These are phyloP conservation scores for Lepus americanus DNA, from an alignment of 2,113 vertebrate genomes.

Conservation along the genomic window DNA sequence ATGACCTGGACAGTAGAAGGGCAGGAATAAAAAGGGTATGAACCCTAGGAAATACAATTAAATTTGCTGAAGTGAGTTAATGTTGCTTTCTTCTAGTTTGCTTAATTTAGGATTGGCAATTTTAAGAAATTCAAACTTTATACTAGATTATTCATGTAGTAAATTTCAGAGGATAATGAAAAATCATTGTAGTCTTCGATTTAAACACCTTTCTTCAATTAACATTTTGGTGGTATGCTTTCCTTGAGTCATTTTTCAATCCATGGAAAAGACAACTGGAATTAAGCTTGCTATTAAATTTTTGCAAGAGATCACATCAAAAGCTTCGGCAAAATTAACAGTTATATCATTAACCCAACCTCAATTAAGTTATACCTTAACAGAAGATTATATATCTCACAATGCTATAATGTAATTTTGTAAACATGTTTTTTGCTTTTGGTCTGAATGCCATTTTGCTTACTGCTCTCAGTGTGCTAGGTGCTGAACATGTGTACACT, in stretches of 20 bases:
- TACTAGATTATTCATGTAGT: not conserved
- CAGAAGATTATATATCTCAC: slow-evolving; percentile 54
- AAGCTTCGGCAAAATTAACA: slow-evolving; percentile 61
- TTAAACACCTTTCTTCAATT: slow-evolving; percentile 54
- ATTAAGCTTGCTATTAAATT: slow-evolving; percentile 73
- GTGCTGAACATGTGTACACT: not conserved
- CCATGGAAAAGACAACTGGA: slow-evolving; percentile 57
- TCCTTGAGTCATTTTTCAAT: slow-evolving; percentile 61
- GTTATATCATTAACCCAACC: slow-evolving; percentile 50
- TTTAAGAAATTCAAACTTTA: slow-evolving; percentile 39
- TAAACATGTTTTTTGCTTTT: slow-evolving; percentile 38
- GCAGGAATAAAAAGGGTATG: not conserved
- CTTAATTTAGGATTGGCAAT: not conserved
- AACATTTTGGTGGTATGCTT: slow-evolving; percentile 25
- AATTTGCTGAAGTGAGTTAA: not conserved
- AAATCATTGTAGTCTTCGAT: not conserved
- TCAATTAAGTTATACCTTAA: slow-evolving; percentile 54
- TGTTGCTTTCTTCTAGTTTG: not conserved
- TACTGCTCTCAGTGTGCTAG: not conserved
- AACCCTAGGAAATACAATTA: not conserved
- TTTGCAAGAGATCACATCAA: slow-evolving; percentile 52
- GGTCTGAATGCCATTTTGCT: not conserved
- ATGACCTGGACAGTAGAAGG: not conserved
- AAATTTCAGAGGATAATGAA: slow-evolving; percentile 55
- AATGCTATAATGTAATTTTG: slow-evolving; percentile 26